These are phyloP conservation scores for Hymenochirus boettgeri DNA, from an alignment of 2,113 vertebrate genomes.

Conservation along the genomic window DNA sequence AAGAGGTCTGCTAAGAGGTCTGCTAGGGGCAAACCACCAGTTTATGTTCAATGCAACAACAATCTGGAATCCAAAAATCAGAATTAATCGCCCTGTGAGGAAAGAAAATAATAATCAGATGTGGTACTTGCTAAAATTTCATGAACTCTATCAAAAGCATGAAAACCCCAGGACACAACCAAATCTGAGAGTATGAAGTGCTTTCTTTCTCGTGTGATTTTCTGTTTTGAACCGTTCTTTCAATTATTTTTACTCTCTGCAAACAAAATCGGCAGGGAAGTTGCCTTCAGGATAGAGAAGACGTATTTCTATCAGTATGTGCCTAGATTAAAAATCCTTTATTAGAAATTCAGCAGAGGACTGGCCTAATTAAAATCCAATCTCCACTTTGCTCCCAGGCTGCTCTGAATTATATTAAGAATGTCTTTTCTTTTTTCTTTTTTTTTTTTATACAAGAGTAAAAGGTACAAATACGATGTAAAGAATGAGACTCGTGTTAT, in stretches of 20 bases:
- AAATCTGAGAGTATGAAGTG: constrained; percentile 41
- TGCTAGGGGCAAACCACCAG: constrained; percentile 46
- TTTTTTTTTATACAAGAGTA: too few species aligned
- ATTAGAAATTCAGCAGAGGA: constrained; percentile 63
- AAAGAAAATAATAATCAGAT: constrained; percentile 36
- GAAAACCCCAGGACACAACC: constrained; percentile 48
- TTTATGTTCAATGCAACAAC: constrained; percentile 48
- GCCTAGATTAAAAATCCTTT: constrained; percentile 62
- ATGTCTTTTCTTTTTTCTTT: too few species aligned
- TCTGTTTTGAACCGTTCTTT: constrained; percentile 53
- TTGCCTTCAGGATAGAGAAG: constrained; percentile 62
- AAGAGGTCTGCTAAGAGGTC: constrained; percentile 50
- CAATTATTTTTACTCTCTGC: constrained; percentile 57
- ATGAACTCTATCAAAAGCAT: constrained; percentile 41
- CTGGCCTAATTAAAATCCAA: constrained; percentile 58
- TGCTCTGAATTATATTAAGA: constrained; percentile 43
- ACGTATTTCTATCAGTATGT: constrained; percentile 60
- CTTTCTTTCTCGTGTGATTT: constrained; percentile 47
- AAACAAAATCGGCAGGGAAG: constrained; percentile 63
- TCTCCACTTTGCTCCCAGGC: constrained; percentile 48
- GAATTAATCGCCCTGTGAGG: constrained; percentile 47
- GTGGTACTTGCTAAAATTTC: constrained; percentile 48
- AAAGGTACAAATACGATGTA: constrained; percentile 29
- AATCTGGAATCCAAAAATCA: constrained; percentile 42
- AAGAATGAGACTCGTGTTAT: constrained; percentile 22